Evolutionary conservation across 2,888 invertebrate species (phyloP).

Genomic region (Ctena decussata): DNA sequence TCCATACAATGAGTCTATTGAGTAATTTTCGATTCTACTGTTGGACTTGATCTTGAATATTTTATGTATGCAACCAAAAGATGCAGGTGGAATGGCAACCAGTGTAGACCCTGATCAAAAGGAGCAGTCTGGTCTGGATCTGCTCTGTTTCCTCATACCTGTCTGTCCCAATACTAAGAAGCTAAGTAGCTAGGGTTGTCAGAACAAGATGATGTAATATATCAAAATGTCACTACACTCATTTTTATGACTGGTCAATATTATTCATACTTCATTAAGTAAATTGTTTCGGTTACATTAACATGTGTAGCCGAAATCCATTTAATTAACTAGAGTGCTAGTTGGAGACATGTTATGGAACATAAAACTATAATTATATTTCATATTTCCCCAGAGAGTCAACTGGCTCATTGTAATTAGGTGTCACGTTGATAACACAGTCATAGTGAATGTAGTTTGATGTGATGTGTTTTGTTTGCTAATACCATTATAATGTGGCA

Average conservation of each 20-base stretch:
- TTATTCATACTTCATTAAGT: neutral
- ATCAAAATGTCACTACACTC: neutral
- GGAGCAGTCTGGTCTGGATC: too few species aligned
- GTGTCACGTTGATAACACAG: neutral
- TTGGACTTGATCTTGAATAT: too few species aligned
- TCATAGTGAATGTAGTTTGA: neutral
- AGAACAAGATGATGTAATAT: neutral
- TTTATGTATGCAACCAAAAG: too few species aligned
- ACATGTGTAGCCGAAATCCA: neutral
- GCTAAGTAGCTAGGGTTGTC: too few species aligned
- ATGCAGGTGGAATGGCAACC: too few species aligned
- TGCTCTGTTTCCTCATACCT: too few species aligned
- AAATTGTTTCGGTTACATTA: neutral
- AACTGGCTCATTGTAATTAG: neutral
- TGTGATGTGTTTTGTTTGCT: slow-evolving; percentile 12
- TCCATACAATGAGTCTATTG: too few species aligned
- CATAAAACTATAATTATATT: neutral
- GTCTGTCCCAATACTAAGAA: too few species aligned
- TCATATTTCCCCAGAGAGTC: neutral
- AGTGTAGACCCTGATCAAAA: too few species aligned
- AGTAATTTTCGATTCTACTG: too few species aligned
- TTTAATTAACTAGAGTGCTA: neutral
- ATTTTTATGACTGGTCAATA: neutral
- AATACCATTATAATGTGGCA: neutral
- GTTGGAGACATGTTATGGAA: neutral